Base-by-base conservation (phyloP, 2,113 vertebrate species). In the Cyanoramphus novaezelandiae region DNA sequence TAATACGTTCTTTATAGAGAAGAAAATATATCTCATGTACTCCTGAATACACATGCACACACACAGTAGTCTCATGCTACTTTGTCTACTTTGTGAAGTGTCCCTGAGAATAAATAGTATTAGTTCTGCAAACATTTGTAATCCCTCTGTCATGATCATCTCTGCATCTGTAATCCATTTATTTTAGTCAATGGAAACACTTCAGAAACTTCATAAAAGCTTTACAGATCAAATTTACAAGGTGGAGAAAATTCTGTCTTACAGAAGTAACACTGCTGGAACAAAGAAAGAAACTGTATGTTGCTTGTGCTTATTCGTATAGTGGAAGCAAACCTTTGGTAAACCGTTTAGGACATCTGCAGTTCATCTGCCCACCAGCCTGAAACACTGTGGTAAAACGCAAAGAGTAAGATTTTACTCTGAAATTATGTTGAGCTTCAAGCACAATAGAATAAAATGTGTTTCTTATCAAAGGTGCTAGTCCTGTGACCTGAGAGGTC, bases 71-170 rank as follows among this genome's bases (percentile, higher is more conserved):
- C n/a, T 90, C 27, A 1, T 1, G 0, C 35, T 67, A 10, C 14
- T 65, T 80, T 27, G 29, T 68, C 20, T 33, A 17, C 46, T 44
- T 81, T 10, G 16, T 74, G 4, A 84, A 91, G 11, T 39, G 17
- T 92, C 35, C 28, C 35, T 68, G 70, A 91, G 63, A 86, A 92
- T 18, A 92, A 86, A 68, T 21, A 39, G 7, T 35, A 25, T 75
- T 74, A 75, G 49, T 80, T 81, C 72, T 92, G 50, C 82, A 95
- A 92, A 70, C 53, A n/a, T 62, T 59, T 39, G 52, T 49, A 67
- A 88, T 93, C 63, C n/a, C 13, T 60, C 57, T 43, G 8, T 47
- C 50, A 17, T 7, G 19, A 68, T 59, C 50, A 44, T 53, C 75
- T 70, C 65, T 33, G 12, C 16, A 13, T 53, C 67, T 50, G 0